A percentile compares a stretch with the other conserved stretches of the same genome.
phyloP scores from a whole-genome alignment of 2,797 vertebrate species.

The Tokudaia tokunoshimensis region DNA sequence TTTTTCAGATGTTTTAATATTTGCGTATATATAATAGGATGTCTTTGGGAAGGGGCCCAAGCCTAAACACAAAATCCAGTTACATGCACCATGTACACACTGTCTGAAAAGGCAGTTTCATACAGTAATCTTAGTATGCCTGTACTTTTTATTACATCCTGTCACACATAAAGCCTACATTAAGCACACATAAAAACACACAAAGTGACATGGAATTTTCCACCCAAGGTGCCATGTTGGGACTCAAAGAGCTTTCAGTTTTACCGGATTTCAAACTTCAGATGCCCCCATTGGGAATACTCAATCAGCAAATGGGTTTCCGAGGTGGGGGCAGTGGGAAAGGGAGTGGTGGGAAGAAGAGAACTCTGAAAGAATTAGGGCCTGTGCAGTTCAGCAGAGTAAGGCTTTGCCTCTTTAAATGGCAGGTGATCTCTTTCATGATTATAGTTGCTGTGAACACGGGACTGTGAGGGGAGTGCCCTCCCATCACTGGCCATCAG shows the following conservation, averaged over 20 bases:
- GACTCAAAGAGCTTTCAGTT: not conserved
- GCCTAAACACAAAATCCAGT: not conserved
- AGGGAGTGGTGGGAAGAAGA: not conserved
- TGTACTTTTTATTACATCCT: not conserved
- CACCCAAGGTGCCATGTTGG: not conserved
- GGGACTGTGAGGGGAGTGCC: accelerated
- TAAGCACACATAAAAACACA: not conserved
- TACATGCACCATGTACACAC: not conserved
- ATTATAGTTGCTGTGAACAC: not conserved
- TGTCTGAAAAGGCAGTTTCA: not conserved
- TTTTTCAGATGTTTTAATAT: not conserved
- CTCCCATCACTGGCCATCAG: not conserved
- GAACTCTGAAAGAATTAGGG: not conserved
- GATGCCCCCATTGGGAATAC: not conserved
- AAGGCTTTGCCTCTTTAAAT: not conserved
- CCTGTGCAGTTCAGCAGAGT: not conserved
- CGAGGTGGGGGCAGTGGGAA: not conserved
- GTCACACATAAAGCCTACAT: not conserved
- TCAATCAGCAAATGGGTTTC: not conserved
- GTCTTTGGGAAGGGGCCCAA: not conserved
- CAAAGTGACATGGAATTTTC: not conserved
- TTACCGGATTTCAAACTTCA: not conserved
- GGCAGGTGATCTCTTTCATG: not conserved
- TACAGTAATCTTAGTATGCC: not conserved
- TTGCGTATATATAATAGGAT: not conserved